Percentiles rank a stretch among this genome's conserved stretches.
These are phyloP conservation scores for Neoascia interrupta DNA, from an alignment of 2,888 invertebrate species.

Conservation along the genomic window DNA sequence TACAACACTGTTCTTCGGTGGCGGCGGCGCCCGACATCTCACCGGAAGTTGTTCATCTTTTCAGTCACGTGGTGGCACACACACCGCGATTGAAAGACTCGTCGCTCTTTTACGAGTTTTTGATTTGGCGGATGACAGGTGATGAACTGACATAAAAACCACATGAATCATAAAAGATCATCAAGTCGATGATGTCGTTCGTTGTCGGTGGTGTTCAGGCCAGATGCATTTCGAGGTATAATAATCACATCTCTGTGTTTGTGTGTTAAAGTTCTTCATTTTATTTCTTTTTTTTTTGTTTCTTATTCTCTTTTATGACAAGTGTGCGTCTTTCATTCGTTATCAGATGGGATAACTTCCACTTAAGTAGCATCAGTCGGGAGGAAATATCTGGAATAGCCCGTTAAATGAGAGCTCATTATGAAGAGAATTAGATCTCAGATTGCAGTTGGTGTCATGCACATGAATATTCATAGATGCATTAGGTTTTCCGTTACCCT, in stretches of 20 bases:
- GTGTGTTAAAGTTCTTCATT: background rate
- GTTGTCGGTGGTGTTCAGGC: slow-evolving; percentile 13
- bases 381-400: slow-evolving; percentile 6
- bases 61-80: slow-evolving; percentile 1
- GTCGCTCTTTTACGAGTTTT: slow-evolving; percentile 21
- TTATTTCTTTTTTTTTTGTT: background rate
- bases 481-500: too few relatives aligned
- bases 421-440: background rate
- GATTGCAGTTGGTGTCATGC: too few relatives aligned
- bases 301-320: background rate
- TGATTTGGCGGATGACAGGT: slow-evolving; percentile 45
- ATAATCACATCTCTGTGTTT: background rate
- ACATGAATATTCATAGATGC: too few relatives aligned
- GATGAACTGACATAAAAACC: slow-evolving; percentile 30
- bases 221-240: slow-evolving; percentile 12
- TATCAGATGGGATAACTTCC: slow-evolving; percentile 23
- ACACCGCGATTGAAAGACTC: slow-evolving; percentile 28
- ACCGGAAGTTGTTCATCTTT: slow-evolving; percentile 8
- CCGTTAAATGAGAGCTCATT: slow-evolving; percentile 9
- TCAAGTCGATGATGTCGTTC: too few relatives aligned
- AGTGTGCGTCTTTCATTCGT: background rate
- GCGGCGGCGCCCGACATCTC: background rate
- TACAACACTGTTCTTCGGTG: background rate
- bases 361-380: slow-evolving; percentile 12
- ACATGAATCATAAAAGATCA: too few relatives aligned